These are phyloP conservation scores for Suricata suricatta DNA, from an alignment of 2,113 vertebrate species.

Conservation along the genomic window DNA sequence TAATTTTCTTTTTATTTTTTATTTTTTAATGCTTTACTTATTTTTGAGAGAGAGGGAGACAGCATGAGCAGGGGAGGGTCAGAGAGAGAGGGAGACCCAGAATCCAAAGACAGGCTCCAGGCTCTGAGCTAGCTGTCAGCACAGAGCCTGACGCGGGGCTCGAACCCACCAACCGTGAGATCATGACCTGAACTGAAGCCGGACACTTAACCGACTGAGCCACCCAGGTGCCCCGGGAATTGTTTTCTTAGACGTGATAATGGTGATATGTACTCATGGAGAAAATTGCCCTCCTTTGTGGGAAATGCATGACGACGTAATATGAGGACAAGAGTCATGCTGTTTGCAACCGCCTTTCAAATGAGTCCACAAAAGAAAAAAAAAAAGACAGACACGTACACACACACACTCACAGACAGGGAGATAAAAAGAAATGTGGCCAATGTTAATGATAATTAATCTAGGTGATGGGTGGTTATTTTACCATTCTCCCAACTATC, in stretches of 20 bases:
- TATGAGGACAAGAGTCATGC: background rate
- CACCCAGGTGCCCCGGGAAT: too few relatives aligned
- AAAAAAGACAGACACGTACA: background rate
- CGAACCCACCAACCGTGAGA: too few relatives aligned
- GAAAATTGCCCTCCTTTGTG: background rate
- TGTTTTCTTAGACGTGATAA: background rate
- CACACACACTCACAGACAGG: background rate
- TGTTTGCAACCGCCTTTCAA: background rate
- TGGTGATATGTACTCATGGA: background rate
- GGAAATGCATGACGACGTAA: background rate
- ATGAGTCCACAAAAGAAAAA: background rate
- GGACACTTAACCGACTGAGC: too few relatives aligned
- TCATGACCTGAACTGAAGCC: too few relatives aligned
- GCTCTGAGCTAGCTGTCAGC: too few relatives aligned
- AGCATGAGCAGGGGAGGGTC: too few relatives aligned
- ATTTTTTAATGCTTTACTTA: too few relatives aligned
- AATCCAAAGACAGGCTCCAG: too few relatives aligned
- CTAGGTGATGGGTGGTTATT: background rate
- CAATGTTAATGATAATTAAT: background rate
- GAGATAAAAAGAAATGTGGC: background rate
- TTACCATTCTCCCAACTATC: background rate
- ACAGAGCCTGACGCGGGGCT: too few relatives aligned
- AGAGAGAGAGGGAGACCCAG: too few relatives aligned
- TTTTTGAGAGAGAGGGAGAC: too few relatives aligned
- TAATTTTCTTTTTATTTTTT: background rate